Base-by-base conservation (phyloP, 64 coral and sea anemone species). In the Dendrophyllia cribrosa region DNA sequence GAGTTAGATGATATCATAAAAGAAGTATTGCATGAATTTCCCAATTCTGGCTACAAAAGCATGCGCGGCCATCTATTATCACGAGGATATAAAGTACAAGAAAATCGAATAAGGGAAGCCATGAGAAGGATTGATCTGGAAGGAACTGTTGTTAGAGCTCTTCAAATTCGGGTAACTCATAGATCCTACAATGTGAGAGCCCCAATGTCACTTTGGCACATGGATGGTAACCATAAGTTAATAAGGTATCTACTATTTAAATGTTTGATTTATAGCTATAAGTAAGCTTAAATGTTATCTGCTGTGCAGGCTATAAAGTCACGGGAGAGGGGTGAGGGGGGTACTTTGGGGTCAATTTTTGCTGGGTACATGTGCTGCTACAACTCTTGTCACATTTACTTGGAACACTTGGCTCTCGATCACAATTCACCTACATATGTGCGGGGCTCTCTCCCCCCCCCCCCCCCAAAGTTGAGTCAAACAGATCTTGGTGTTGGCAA, bases 51-150 rank as follows among this genome's bases (percentile, higher is more conserved):
- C 20, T 94, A 94, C 50, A 85, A 94, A 77, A 75, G 49, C 67
- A 89, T 89, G 86, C 65, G 86, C 45, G 86, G 92, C 9, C 70
- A 94, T 84, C 80, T 94, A n/a, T 85, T 94, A 51, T 84, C 93
- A 45, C 47, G 87, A 60, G 87, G 87, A 75, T 66, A 73, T 43
- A 94, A 88, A 69, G 59, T 94, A 49, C 93, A 89, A 59, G 70
- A 89, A 82, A 43, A 66, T 85, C 51, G 86, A 59, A 56, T 84
- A 9, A 88, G 70, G 14, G 58, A 89, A 66, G 60, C 68, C 16
- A 52, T 90, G 73, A 90, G 93, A 77, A 89, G 93, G 69, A 84
- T 79, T 77, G 93, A 95, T 84, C 93, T 87, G 9, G 93, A 90
- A 20, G 93, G 87, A 4, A 95, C 93, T 70, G 70, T 70, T 58